These are phyloP conservation scores for Pinctada fucata DNA, from an alignment of 2,888 invertebrate genomes.

Conservation along the genomic window DNA sequence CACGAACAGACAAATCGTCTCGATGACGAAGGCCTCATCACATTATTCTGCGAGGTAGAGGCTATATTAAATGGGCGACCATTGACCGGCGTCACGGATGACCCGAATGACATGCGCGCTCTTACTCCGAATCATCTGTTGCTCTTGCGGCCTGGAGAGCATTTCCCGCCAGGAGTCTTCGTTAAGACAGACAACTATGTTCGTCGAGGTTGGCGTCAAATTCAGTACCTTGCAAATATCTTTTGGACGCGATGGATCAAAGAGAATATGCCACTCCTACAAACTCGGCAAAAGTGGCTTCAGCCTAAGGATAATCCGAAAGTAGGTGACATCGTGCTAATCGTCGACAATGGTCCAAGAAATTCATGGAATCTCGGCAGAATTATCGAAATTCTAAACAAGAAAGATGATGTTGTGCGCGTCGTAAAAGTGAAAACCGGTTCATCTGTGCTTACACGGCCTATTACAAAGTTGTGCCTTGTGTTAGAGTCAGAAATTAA, in stretches of 20 bases:
- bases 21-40: constrained; percentile 40
- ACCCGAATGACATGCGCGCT: constrained; percentile 33
- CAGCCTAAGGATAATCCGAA: constrained; percentile 7
- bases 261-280: constrained; percentile 30
- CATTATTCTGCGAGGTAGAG: constrained; percentile 46
- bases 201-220: constrained; percentile 39
- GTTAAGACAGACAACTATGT: constrained; percentile 30
- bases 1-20: constrained; percentile 29
- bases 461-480: too few relatives aligned
- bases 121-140: constrained; percentile 42
- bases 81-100: constrained; percentile 35
- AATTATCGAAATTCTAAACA: too few relatives aligned
- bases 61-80: constrained; percentile 44
- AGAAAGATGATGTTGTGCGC: too few relatives aligned
- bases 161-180: constrained; percentile 36
- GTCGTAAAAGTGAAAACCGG: too few relatives aligned
- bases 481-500: too few relatives aligned
- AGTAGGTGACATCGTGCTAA: constrained; percentile 27
- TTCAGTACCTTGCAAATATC: constrained; percentile 38
- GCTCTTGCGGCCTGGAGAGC: constrained; percentile 30
- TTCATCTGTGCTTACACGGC: too few relatives aligned
- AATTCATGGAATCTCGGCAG: too few relatives aligned
- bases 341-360: too few relatives aligned
- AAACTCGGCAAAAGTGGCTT: constrained; percentile 28
- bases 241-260: constrained; percentile 41